Percentiles rank a stretch among this genome's conserved stretches.
Conservation (phyloP, 2,888 invertebrate species). For the Isoperla grammatica region DNA sequence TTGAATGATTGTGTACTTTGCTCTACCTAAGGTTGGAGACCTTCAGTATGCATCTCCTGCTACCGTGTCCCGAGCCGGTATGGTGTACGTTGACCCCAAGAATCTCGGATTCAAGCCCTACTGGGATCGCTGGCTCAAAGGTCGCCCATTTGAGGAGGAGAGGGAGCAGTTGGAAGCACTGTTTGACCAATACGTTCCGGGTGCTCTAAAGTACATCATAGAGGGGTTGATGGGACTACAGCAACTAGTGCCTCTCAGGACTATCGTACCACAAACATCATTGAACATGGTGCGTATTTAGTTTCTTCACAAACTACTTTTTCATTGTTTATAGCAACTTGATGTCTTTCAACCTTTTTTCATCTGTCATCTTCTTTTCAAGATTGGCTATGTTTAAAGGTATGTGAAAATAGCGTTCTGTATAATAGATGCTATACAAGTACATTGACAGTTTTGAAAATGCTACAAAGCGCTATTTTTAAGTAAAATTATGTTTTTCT, state of each 20-base stretch:
- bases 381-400: no score
- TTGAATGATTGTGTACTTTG: not conserved
- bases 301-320: no score
- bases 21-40: conserved; percentile 77
- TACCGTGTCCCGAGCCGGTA: conserved; percentile 86
- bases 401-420: no score
- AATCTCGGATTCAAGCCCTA: conserved; percentile 81
- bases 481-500: no score
- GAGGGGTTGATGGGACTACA: conserved; percentile 70
- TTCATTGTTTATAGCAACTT: no score
- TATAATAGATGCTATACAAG: no score
- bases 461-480: no score
- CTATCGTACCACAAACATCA: conserved; percentile 77
- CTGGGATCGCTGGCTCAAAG: conserved; percentile 64
- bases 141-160: conserved; percentile 48
- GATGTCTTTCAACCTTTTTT: no score
- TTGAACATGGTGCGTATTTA: conserved; percentile 70
- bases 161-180: conserved; percentile 47
- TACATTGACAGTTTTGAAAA: no score
- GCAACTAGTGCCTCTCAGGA: conserved; percentile 66
- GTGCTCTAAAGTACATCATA: conserved; percentile 62
- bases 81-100: conserved; percentile 92
- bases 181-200: conserved; percentile 71
- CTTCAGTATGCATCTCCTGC: conserved; percentile 88
- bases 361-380: no score